Evolutionary conservation across 2,888 invertebrate genomes (phyloP), one percentile per base, ranked within the genome.

Genomic region (Xylocampa areola): DNA sequence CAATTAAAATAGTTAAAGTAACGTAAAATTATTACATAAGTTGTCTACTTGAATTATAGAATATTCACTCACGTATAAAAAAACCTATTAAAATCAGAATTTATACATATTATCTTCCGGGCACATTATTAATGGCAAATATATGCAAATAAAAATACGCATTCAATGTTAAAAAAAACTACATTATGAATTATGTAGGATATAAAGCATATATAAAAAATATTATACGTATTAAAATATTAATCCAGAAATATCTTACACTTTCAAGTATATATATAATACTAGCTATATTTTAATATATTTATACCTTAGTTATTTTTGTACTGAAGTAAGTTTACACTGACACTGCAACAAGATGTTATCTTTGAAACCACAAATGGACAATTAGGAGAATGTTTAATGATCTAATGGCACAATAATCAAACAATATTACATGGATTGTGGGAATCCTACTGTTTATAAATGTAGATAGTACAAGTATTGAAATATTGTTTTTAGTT

Each of bases 251-350:
- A n/a, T n/a, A n/a, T n/a, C n/a, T n/a, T n/a, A n/a, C n/a, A n/a
- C n/a, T n/a, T n/a, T n/a, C n/a, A n/a, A n/a, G n/a, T n/a, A n/a
- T n/a, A n/a, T n/a, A n/a, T n/a, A n/a, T n/a, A n/a, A n/a, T n/a
- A n/a, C n/a, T n/a, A n/a, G n/a, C n/a, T n/a, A n/a, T n/a, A n/a
- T n/a, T n/a, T n/a, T n/a, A n/a, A n/a, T n/a, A n/a, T n/a, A n/a
- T n/a, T n/a, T n/a, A n/a, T n/a, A n/a, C n/a, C n/a, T n/a, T n/a
- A n/a, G n/a, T n/a, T 57, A 45, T 51, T 57, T 59, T 55, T 50
- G 71, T 63, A 40, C 49, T 63, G 50, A 67, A 47, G 43, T 55
- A 40, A 45, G 57, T 49, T 52, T 35, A 49, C 36, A 52, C 48
- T 43, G 14, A 33, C 17, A 49, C 7, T 35, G 49, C 16, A 16